These are phyloP conservation scores for Sesia apiformis DNA, from an alignment of 2,888 invertebrate species.

Conservation along the genomic window DNA sequence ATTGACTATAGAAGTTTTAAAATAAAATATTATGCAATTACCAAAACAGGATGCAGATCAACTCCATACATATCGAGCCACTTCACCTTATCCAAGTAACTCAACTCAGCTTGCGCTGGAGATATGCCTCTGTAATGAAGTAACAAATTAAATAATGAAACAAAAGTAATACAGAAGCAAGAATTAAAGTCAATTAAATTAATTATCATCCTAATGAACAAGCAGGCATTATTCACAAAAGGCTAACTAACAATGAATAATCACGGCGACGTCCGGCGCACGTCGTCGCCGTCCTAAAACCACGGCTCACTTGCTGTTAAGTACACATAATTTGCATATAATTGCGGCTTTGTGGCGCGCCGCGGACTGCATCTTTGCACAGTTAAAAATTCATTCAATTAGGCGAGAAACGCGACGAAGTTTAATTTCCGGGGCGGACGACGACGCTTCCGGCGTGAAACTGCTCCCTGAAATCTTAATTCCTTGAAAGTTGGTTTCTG, in stretches of 20 bases:
- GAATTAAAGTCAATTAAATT: conserved; percentile 29
- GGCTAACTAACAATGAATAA: conserved; percentile 39
- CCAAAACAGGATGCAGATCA: conserved; percentile 96
- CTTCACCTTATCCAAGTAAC: conserved; percentile 97
- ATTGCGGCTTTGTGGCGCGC: conserved; percentile 59
- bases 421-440: conserved; percentile 55
- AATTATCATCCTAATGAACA: conserved; percentile 20
- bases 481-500: conserved; percentile 35
- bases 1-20: not conserved
- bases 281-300: conserved; percentile 22
- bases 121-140: conserved; percentile 82
- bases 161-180: conserved; percentile 3
- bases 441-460: conserved; percentile 41
- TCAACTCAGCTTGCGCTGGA: conserved; percentile 94
- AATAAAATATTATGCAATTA: conserved; percentile 57
- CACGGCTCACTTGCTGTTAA: conserved; percentile 40
- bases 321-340: conserved; percentile 70
- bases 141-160: conserved; percentile 9
- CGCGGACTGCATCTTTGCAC: conserved; percentile 59
- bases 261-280: conserved; percentile 15
- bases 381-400: conserved; percentile 71
- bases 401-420: conserved; percentile 53
- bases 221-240: conserved; percentile 37
- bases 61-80: conserved; percentile 99
- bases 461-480: conserved; percentile 52